Conservation (phyloP, 2,888 invertebrate genomes). For the Dastarcus helophoroides region DNA sequence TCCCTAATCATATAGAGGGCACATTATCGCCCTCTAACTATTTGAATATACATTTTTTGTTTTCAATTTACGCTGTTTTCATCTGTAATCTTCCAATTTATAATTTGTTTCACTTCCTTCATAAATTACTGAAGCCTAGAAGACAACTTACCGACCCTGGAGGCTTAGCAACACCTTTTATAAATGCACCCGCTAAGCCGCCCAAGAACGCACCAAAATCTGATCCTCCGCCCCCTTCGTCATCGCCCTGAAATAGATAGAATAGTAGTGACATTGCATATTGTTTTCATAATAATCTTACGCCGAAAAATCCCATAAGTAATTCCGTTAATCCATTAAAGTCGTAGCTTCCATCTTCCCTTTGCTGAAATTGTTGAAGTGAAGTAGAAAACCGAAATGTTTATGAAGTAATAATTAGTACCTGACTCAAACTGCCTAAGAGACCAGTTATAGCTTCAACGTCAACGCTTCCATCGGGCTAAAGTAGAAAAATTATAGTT, state of each 20-base stretch:
- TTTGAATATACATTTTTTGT: too few relatives aligned
- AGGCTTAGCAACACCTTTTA: slow-evolving; percentile 34
- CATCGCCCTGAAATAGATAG: slow-evolving; percentile 27
- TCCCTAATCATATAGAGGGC: too few relatives aligned
- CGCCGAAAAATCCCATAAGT: slow-evolving; percentile 32
- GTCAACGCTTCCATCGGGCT: slow-evolving; percentile 36
- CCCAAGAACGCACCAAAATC: slow-evolving; percentile 36
- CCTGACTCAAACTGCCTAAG: slow-evolving; percentile 34
- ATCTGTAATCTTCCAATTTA: too few relatives aligned
- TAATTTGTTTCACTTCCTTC: too few relatives aligned
- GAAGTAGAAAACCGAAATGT: slow-evolving; percentile 7
- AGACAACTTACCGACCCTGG: slow-evolving; percentile 32
- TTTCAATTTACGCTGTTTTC: too few relatives aligned
- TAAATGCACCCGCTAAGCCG: slow-evolving; percentile 32
- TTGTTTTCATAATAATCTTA: slow-evolving; percentile 18
- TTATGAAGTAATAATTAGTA: slow-evolving; percentile 21
- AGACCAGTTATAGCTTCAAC: slow-evolving; percentile 34
- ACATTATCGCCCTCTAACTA: too few relatives aligned
- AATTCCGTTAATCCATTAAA: slow-evolving; percentile 33
- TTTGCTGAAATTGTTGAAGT: slow-evolving; percentile 26
- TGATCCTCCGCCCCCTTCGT: slow-evolving; percentile 33
- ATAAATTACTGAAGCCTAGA: too few relatives aligned
- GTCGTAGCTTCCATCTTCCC: slow-evolving; percentile 34
- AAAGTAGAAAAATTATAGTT: slow-evolving; percentile 14
- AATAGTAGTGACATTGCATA: neutral